Evolutionary conservation across 2,797 vertebrate genomes (phyloP).

Genomic region (Gambelia wislizenii): DNA sequence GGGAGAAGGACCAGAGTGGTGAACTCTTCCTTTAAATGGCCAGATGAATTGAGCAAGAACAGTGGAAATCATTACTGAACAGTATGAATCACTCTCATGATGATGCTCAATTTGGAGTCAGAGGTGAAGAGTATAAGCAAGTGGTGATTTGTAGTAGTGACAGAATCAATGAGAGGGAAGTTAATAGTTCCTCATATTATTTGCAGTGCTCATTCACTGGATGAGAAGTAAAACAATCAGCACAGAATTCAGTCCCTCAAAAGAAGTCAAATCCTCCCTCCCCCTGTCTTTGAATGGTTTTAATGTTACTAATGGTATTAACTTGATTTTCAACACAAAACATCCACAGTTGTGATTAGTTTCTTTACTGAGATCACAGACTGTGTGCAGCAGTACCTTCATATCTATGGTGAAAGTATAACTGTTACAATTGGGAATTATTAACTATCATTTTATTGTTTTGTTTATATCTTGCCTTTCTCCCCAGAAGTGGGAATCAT

Average conservation of each 20-base stretch:
- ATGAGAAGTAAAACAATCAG: not conserved
- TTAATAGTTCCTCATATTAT: not conserved
- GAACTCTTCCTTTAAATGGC: not conserved
- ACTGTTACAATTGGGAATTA: no score
- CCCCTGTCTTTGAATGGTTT: not conserved
- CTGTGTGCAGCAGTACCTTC: no score
- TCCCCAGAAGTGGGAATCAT: no score
- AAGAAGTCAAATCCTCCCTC: no score
- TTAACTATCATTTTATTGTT: no score
- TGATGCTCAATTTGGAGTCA: not conserved
- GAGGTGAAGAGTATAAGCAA: not conserved
- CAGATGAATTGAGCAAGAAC: not conserved
- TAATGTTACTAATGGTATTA: not conserved
- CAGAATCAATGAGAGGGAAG: not conserved
- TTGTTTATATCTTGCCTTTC: no score
- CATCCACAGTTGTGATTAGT: not conserved
- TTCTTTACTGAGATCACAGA: not conserved
- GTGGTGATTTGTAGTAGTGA: not conserved
- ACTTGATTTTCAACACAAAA: not conserved
- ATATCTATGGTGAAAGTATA: not conserved
- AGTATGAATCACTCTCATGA: not conserved
- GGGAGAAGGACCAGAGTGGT: not conserved
- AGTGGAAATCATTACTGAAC: not conserved
- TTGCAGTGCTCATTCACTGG: not conserved
- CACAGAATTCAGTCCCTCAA: not conserved